Base-by-base conservation (phyloP, 2,888 invertebrate genomes). In the Drosophila parthenogenetica region DNA sequence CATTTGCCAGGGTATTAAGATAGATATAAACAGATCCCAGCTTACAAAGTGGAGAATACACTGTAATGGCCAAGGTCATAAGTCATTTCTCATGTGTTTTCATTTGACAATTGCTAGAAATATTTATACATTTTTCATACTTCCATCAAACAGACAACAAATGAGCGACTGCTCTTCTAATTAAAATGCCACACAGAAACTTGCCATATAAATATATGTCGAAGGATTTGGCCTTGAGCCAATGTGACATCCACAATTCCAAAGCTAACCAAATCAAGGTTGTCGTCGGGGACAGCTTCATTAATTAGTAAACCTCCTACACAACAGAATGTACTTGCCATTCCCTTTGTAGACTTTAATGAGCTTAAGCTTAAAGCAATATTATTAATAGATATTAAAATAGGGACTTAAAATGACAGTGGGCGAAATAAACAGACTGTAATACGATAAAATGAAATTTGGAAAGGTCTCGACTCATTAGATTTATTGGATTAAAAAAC, bases 121-220 rank as follows among this genome's bases (percentile, higher is more conserved):
- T 66, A 76, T 62, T 71, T 67, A 48, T 25, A 32, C n/a, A 25
- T 32, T 16, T 32, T 32, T 5, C 32, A 16, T n/a, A 19, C 7
- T 53, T 40, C 46, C 66, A 49, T 40, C 54, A 67, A 69, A 42
- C 46, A 53, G 70, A 48, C 75, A 62, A 40, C 59, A 40, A 45
- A 64, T 37, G 14, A 29, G 29, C 55, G 14, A 39, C 40, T 13
- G 39, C 55, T 61, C 68, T 63, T 29, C 78, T 87, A 82, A 87
- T 87, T 87, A 87, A 87, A 84, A 87, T 78, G 80, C 68, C 65
- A 39, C 64, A 60, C 43, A 58, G 53, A 14, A 2, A 22, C 45
- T 45, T 42, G 53, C 14, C 22, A 58, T 51, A 67, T 61, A 35
- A 69, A 63, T 29, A 79, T 84, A 43, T 65, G 54, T 25, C 45